A percentile compares a stretch with the other conserved stretches of the same genome.
phyloP scores from a whole-genome alignment of 2,797 vertebrate genomes.

The Molossus molossus region DNA sequence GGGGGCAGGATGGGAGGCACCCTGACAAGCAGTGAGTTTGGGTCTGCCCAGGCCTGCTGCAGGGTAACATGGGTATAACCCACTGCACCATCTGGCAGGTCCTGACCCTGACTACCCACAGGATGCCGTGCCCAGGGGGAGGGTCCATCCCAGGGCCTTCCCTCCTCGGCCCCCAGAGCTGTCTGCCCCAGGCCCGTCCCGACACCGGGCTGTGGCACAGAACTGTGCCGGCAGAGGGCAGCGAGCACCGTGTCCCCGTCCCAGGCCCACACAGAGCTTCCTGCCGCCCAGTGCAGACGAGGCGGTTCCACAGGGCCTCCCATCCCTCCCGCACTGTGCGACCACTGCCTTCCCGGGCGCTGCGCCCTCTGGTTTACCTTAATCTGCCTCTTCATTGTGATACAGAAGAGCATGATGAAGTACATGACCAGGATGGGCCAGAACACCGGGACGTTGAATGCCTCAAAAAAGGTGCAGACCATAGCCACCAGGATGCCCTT shows the following conservation, averaged over 20 bases:
- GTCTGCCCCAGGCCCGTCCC: accelerated
- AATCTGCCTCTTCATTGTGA: conserved; percentile 99
- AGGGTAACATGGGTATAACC: accelerated
- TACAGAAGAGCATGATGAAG: conserved; percentile 99
- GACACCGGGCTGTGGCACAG: accelerated
- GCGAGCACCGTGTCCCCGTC: accelerated
- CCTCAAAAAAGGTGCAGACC: conserved; percentile 99
- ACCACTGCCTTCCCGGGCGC: accelerated
- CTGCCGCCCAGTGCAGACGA: accelerated
- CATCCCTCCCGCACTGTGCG: too few species aligned
- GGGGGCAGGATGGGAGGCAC: accelerated
- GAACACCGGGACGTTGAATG: conserved; percentile 99
- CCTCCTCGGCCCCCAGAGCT: neutral
- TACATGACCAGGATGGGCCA: conserved; percentile 99
- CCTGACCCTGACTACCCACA: neutral
- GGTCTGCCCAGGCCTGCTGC: neutral
- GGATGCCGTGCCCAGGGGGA: neutral
- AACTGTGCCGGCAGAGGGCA: accelerated
- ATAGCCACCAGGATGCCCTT: conserved; percentile 99
- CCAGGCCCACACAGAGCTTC: neutral
- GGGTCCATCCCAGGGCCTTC: neutral
- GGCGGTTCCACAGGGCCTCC: too few species aligned
- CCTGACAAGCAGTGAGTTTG: accelerated
- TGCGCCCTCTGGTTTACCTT: conserved; percentile 89
- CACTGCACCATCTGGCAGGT: accelerated